Conservation (phyloP, 2,797 vertebrate species). For the Sebastes iracundus region DNA sequence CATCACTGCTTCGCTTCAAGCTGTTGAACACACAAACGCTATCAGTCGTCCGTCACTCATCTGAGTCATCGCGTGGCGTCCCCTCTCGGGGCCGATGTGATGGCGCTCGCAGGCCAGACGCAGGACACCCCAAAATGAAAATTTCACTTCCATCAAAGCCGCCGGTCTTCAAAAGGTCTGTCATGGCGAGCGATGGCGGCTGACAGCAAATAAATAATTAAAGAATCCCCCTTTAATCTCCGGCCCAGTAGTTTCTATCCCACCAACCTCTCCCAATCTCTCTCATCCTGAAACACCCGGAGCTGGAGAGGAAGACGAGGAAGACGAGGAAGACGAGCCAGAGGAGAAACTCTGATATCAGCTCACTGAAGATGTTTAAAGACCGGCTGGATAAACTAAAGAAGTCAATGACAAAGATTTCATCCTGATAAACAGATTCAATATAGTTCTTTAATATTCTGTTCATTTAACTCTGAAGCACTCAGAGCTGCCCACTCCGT, state of each 20-base stretch:
- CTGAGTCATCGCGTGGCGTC: background rate
- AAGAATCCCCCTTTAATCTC: conserved; percentile 58
- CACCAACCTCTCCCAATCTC: background rate
- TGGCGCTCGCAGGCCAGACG: background rate
- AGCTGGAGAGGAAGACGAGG: too few relatives aligned
- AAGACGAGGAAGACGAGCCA: background rate
- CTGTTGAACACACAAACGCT: background rate
- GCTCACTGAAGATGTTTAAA: background rate
- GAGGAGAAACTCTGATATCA: background rate
- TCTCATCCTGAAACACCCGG: background rate
- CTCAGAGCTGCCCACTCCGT: too few relatives aligned
- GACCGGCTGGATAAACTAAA: background rate
- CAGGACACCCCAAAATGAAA: conserved; percentile 15
- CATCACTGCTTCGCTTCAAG: background rate
- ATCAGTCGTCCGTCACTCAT: conserved; percentile 9
- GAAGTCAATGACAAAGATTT: background rate
- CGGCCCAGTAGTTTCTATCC: conserved; percentile 18
- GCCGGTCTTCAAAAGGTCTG: conserved; percentile 65
- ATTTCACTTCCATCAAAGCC: conserved; percentile 66
- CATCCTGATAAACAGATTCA: background rate
- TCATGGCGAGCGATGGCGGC: background rate
- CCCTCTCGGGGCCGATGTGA: background rate
- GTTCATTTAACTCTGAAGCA: too few relatives aligned
- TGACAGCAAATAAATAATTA: conserved; percentile 38
- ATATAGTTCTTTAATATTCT: too few relatives aligned